These are phyloP conservation scores for Enteromius fasciolatus DNA, from an alignment of 2,797 vertebrate genomes.

Conservation along the genomic window DNA sequence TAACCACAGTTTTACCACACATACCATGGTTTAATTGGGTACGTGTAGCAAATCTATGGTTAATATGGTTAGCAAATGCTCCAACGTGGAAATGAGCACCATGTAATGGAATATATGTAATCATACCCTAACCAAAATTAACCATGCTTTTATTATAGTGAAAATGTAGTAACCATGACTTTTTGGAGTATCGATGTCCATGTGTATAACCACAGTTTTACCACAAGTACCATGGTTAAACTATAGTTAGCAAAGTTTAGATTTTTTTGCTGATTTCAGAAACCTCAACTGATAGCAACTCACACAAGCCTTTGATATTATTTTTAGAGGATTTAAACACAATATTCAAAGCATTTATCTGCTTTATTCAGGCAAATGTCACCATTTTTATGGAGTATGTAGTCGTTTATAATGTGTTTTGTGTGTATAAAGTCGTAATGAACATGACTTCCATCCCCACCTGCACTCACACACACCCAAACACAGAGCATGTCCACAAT, in stretches of 20 bases:
- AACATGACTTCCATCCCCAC: slow-evolving; percentile 12
- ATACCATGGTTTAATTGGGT: background rate
- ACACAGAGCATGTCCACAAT: slow-evolving; percentile 45
- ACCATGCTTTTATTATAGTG: background rate
- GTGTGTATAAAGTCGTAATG: background rate
- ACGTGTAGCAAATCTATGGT: background rate
- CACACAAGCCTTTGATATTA: background rate
- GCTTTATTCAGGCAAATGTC: background rate
- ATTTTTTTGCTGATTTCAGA: background rate
- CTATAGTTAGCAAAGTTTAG: background rate
- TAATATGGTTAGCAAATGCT: background rate
- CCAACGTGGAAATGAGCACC: no score
- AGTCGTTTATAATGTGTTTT: background rate
- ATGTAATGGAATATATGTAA: no score
- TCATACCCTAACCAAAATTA: background rate
- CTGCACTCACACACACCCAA: slow-evolving; percentile 57
- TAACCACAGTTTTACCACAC: background rate
- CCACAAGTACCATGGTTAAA: background rate
- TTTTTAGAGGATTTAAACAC: background rate
- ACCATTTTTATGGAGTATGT: background rate
- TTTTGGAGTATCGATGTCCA: background rate
- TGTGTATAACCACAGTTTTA: background rate
- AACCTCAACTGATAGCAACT: background rate
- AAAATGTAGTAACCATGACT: background rate
- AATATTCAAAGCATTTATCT: background rate